A percentile compares a stretch with the other conserved stretches of the same genome.
These are phyloP conservation scores for Microdon myrmicae DNA, from an alignment of 2,888 invertebrate species.

Conservation along the genomic window DNA sequence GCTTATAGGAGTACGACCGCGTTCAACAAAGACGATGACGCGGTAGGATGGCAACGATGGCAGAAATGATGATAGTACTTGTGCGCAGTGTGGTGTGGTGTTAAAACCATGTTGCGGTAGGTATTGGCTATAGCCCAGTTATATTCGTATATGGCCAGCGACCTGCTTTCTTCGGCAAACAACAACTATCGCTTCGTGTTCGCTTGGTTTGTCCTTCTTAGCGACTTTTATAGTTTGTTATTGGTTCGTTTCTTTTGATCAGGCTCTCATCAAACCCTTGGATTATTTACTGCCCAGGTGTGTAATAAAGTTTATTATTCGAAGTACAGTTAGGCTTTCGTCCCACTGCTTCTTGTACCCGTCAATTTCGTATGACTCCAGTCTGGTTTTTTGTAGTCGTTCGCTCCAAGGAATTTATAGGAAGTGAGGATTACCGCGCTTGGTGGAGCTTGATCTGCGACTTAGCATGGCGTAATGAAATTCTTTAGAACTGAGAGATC, in stretches of 20 bases:
- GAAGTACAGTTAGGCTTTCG: slow-evolving; percentile 41
- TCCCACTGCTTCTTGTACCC: slow-evolving; percentile 7
- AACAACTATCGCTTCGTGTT: slow-evolving; percentile 12
- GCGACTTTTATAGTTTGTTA: slow-evolving; percentile 30
- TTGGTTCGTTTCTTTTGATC: not conserved
- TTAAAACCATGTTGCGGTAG: slow-evolving; percentile 36
- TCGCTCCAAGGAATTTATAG: too few relatives aligned
- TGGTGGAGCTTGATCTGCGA: too few relatives aligned
- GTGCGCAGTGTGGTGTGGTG: not conserved
- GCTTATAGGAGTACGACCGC: slow-evolving; percentile 2
- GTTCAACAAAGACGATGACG: not conserved
- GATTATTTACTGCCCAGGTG: slow-evolving; percentile 33
- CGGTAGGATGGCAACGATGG: too few relatives aligned
- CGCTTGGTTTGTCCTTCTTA: slow-evolving; percentile 30
- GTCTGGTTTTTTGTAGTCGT: too few relatives aligned
- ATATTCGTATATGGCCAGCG: slow-evolving; percentile 22
- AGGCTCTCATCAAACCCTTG: slow-evolving; percentile 40
- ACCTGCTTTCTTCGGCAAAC: slow-evolving; percentile 29
- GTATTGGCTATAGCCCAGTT: slow-evolving; percentile 24
- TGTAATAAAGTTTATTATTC: slow-evolving; percentile 29
- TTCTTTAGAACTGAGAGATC: too few relatives aligned
- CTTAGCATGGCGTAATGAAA: too few relatives aligned
- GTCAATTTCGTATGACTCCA: not conserved
- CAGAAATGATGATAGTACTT: too few relatives aligned
- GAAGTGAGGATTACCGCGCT: too few relatives aligned